Percentiles rank a stretch among this genome's conserved stretches.
phyloP scores from a whole-genome alignment of 2,797 vertebrate species.

The Acanthurus leucopareius region DNA sequence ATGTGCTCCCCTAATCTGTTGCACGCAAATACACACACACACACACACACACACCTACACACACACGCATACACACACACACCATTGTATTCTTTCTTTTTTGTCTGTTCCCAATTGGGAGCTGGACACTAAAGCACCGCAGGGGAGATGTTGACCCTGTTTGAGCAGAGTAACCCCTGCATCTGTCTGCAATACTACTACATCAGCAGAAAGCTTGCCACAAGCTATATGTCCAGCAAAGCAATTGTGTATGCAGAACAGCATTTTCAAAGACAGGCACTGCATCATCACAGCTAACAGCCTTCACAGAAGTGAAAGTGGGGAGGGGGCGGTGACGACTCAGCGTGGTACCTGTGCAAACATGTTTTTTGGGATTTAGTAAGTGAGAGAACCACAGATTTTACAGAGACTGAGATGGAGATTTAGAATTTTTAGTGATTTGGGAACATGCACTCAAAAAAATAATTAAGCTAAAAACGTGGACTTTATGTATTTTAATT shows the following conservation, averaged over 20 bases:
- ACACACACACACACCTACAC: neutral
- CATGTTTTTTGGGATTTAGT: slow-evolving; percentile 30
- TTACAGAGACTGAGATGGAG: neutral
- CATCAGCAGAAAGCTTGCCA: slow-evolving; percentile 74
- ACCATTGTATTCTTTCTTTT: slow-evolving; percentile 18
- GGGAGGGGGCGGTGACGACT: neutral
- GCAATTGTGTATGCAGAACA: slow-evolving; percentile 67
- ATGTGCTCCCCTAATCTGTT: slow-evolving; percentile 38
- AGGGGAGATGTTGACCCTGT: slow-evolving; percentile 82
- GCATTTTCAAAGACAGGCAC: slow-evolving; percentile 57
- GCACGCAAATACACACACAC: neutral
- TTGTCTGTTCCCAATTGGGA: slow-evolving; percentile 46
- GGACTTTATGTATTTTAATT: no score
- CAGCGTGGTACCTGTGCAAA: slow-evolving; percentile 36
- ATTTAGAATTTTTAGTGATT: no score
- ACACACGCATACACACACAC: neutral
- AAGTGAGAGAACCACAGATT: neutral
- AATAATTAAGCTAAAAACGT: no score
- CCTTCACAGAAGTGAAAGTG: slow-evolving; percentile 21
- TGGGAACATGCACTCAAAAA: no score
- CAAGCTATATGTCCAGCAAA: slow-evolving; percentile 66
- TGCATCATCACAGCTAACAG: slow-evolving; percentile 51
- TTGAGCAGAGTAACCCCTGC: slow-evolving; percentile 74
- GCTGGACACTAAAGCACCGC: slow-evolving; percentile 71
- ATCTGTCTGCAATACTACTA: slow-evolving; percentile 74